Evolutionary conservation across 1,140 invertebrate species (phyloP).

Genomic region (Bombus pascuorum): DNA sequence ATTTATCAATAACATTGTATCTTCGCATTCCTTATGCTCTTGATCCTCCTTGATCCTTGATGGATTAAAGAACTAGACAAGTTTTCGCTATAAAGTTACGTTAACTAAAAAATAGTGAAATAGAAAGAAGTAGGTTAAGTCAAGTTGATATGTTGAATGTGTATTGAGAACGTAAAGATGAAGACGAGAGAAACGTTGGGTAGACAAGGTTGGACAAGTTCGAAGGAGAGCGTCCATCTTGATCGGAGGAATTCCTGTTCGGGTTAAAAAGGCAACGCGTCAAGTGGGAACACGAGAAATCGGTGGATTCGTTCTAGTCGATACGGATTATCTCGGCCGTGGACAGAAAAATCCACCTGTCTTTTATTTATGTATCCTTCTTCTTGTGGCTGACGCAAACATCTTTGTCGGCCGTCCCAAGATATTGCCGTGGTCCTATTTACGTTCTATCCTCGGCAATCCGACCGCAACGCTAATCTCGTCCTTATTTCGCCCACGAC

Average conservation of each 20-base stretch:
- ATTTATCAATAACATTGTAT: too few relatives aligned
- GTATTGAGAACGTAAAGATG: background rate
- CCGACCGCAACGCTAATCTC: constrained; percentile 61
- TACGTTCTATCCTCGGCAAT: constrained; percentile 49
- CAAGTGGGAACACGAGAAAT: constrained; percentile 50
- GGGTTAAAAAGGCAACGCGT: constrained; percentile 39
- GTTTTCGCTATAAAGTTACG: too few relatives aligned
- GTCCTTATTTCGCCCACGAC: constrained; percentile 52
- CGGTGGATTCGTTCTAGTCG: constrained; percentile 35
- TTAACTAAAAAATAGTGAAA: too few relatives aligned
- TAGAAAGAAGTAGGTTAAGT: background rate
- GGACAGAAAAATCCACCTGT: constrained; percentile 64
- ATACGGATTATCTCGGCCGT: constrained; percentile 61
- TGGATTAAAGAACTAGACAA: too few relatives aligned
- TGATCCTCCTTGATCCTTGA: too few relatives aligned
- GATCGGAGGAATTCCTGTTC: background rate
- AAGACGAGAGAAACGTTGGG: background rate
- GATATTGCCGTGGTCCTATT: constrained; percentile 57
- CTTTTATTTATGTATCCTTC: constrained; percentile 68
- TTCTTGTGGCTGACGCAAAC: constrained; percentile 45
- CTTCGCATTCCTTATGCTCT: too few relatives aligned
- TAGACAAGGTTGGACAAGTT: background rate
- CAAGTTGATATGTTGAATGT: background rate
- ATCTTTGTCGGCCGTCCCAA: constrained; percentile 53
- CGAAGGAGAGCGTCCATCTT: constrained; percentile 8